Base-by-base conservation (phyloP, 2,113 vertebrate species). In the Sylvilagus bachmani region DNA sequence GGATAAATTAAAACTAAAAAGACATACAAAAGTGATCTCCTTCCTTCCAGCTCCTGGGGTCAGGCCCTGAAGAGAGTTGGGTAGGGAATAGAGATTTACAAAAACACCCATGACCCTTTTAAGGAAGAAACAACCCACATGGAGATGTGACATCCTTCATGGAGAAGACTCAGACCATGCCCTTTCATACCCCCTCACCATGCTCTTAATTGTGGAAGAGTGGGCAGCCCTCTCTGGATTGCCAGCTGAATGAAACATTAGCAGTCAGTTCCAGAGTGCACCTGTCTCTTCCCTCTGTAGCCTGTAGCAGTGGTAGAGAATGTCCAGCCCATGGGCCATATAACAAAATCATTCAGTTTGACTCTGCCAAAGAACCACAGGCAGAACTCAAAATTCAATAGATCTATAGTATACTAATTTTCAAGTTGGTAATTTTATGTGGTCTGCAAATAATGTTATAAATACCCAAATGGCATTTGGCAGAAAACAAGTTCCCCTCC, bases 1-100 rank as follows among this genome's bases (percentile, higher is more conserved):
- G n/a, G 89, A 91, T 82, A 92, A 92, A 80, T 96, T 92, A 73
- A 93, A 92, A 79, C 33, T 58, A 74, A 89, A 75, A 94, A 61
- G 38, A 61, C 64, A 13, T 31, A 21, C 62, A 83, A 71, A 97
- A 86, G 58, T 71, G 70, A 78, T 92, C 55, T 36, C 75, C 71
- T 51, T 88, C 78, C 66, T 89, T 10, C 58, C 21, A 58, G 51
- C 12, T 89, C 64, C 64, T 62, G 69, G 24, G 17, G 49, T 10
- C 31, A 31, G 33, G 36, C 58, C 49, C 38, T 38, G 58, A 36
- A 78, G 67, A 74, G 36, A 83, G 36, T 31, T 53, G 24, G 89
- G 31, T 5, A 27, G 75, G 25, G 55, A 88, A 33, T 3, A 17
- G 31, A 95, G 77, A 69, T 90, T 92, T 93, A 33, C 62, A 27